Evolutionary conservation across 2,797 vertebrate species (phyloP), one percentile per base, ranked within the genome.

Genomic region (Argya squamiceps): DNA sequence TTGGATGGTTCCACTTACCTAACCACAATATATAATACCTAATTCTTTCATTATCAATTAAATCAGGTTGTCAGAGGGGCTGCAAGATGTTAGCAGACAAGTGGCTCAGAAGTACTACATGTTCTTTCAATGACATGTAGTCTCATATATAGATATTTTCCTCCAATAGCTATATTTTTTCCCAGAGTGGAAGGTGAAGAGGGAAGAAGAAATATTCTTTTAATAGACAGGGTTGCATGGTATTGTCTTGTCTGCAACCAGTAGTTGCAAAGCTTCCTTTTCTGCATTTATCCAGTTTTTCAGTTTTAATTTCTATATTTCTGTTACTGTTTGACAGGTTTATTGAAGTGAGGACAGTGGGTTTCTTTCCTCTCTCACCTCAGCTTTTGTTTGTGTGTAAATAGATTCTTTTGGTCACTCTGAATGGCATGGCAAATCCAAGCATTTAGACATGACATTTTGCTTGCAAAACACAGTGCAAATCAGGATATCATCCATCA

Each of bases 1-100:
- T 77, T 30, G 27, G 82, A 94, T 96, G 85, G 80, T 93, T 96
- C 93, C 77, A 92, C 76, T 96, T 94, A 90, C 90, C 93, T 89
- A 81, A 84, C 62, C 81, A 80, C 81, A 80, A 60, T 62, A 77
- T 80, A 71, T 34, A 88, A 82, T 93, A 77, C 73, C 27, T 44
- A 59, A 44, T 91, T 71, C 83, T 92, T 96, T 94, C 73, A 16
- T 52, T 95, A 58, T 84, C 70, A 34, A 73, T 95, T 93, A 86
- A 56, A 88, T 84, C 60, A 88, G n/a, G 32, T 60, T 84, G 19
- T 60, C 60, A 43, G 37, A 68, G 46, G 60, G 76, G 32, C 56
- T 94, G 41, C 83, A 87, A 87, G 67, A 81, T 52, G 59, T 75
- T 64, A 90, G 47, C 62, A 92, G 81, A 34, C 58, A 68, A 79